These are phyloP conservation scores for Sanderia malayensis DNA, from an alignment of 30 jellyfish, hydroid and myxozoan species.

Conservation along the genomic window DNA sequence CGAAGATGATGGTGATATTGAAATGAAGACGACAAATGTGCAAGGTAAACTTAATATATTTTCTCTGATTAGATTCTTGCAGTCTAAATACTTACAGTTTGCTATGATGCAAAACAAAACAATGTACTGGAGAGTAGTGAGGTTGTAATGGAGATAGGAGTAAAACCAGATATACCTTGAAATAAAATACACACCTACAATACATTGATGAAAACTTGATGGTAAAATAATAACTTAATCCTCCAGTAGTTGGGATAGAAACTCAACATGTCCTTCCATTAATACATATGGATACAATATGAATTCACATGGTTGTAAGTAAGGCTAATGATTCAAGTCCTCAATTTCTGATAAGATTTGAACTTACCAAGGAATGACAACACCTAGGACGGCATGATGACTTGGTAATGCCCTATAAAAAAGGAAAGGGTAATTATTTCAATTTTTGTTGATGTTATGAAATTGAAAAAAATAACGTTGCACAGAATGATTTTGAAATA, in stretches of 20 bases:
- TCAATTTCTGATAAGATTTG: too few species aligned
- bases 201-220: too few species aligned
- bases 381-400: constrained; percentile 96
- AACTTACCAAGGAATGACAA: constrained; percentile 94
- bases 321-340: too few species aligned
- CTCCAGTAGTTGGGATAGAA: too few species aligned
- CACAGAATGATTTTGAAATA: neutral
- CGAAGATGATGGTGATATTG: neutral
- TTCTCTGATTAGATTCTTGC: too few species aligned
- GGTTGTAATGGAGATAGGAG: constrained; percentile 78
- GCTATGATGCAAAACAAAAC: constrained; percentile 65
- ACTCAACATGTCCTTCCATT: too few species aligned
- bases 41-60: too few species aligned
- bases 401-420: constrained; percentile 97
- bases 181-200: neutral
- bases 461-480: neutral
- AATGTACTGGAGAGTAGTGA: constrained; percentile 54
- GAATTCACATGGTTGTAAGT: too few species aligned
- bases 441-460: too few species aligned
- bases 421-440: neutral
- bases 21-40: neutral
- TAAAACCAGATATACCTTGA: constrained; percentile 97
- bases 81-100: constrained; percentile 59
- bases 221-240: too few species aligned
- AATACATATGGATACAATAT: too few species aligned